A percentile compares a stretch with the other conserved stretches of the same genome.
phyloP scores from a whole-genome alignment of 2,888 invertebrate genomes.

The Drosophila demipolita region DNA sequence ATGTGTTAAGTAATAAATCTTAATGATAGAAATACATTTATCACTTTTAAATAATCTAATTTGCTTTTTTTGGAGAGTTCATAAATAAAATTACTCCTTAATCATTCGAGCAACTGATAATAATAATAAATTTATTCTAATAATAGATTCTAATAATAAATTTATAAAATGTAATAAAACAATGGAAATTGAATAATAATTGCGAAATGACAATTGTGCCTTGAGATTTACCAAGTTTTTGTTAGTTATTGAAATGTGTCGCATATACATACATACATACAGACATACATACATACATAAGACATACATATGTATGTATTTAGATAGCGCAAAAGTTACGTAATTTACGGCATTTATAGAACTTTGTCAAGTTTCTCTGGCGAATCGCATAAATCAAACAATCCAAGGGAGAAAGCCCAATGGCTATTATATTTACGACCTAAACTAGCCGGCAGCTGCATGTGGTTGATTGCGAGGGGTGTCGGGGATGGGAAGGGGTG shows the following conservation, averaged over 20 bases:
- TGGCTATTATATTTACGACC: conserved; percentile 72
- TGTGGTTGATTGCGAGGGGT: background rate
- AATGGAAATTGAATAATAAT: background rate
- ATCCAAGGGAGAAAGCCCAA: conserved; percentile 48
- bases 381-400: conserved; percentile 52
- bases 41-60: background rate
- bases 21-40: background rate
- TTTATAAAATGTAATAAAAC: background rate
- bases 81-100: background rate
- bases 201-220: background rate
- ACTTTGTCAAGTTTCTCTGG: conserved; percentile 42
- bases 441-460: conserved; percentile 17
- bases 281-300: too few relatives aligned
- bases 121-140: background rate
- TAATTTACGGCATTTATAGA: conserved; percentile 40
- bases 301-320: background rate
- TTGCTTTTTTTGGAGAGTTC: background rate
- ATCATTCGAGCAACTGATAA: background rate
- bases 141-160: background rate
- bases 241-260: background rate
- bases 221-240: background rate
- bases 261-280: too few relatives aligned
- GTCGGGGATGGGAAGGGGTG: too few relatives aligned
- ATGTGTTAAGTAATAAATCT: background rate
- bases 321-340: background rate